phyloP scores from a whole-genome alignment of 2,113 vertebrate species.

The Scytalopus superciliaris region DNA sequence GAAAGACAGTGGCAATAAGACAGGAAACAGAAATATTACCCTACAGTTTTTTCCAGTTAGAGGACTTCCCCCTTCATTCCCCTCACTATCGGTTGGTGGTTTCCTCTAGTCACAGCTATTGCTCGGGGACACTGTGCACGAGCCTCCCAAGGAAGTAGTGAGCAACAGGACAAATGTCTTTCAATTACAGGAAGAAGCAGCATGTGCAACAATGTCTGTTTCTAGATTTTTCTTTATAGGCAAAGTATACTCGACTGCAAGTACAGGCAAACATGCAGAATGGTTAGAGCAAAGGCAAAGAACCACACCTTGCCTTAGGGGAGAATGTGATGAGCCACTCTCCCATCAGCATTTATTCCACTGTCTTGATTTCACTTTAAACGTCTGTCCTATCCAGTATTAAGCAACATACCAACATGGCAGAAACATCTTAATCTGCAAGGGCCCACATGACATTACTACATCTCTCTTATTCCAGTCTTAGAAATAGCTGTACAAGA shows the following conservation, averaged over 20 bases:
- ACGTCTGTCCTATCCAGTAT: not conserved
- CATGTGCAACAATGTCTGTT: not conserved
- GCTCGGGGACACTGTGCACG: not conserved
- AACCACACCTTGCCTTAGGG: slow-evolving; percentile 16
- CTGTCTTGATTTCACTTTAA: not conserved
- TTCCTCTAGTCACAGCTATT: not conserved
- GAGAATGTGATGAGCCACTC: not conserved
- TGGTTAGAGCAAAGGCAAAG: not conserved
- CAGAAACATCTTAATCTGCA: not conserved
- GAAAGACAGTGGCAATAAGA: not conserved
- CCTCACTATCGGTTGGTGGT: not conserved
- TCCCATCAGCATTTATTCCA: not conserved
- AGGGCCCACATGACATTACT: not conserved
- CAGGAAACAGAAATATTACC: not conserved
- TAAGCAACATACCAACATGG: not conserved
- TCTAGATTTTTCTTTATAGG: not conserved
- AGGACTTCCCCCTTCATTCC: not conserved
- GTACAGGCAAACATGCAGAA: not conserved
- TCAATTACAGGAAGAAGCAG: not conserved
- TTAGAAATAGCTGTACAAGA: not conserved
- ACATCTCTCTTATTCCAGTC: not conserved
- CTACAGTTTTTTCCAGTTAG: not conserved
- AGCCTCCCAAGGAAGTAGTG: not conserved
- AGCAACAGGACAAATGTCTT: not conserved
- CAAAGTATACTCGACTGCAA: not conserved